Percentiles rank a stretch among this genome's conserved stretches.
Evolutionary conservation across 2,797 vertebrate species (phyloP).

Genomic region (Chiroxiphia lanceolata): DNA sequence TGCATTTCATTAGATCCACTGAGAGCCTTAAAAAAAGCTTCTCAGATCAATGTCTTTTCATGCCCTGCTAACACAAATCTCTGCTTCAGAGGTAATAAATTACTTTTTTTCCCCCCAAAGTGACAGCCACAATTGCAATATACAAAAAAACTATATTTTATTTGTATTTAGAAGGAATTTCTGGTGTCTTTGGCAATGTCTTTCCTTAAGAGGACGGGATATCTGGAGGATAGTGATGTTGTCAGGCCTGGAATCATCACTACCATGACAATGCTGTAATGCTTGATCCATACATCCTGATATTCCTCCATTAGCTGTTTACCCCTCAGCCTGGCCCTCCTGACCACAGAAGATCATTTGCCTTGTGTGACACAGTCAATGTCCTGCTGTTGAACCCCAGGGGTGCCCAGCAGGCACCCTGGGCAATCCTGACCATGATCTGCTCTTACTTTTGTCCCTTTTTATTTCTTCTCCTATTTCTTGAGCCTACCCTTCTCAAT

Average conservation of each 20-base stretch:
- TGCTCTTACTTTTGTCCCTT: background rate
- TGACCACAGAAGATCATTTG: background rate
- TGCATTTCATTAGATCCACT: background rate
- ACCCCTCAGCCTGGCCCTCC: background rate
- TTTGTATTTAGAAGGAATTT: background rate
- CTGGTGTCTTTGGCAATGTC: background rate
- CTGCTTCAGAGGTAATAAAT: background rate
- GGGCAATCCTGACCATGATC: background rate
- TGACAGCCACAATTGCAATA: background rate
- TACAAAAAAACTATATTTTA: background rate
- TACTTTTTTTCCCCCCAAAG: accelerated
- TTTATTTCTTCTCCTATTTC: background rate
- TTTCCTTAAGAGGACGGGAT: background rate
- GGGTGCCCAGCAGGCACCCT: background rate
- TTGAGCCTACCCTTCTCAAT: background rate
- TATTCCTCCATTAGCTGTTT: background rate
- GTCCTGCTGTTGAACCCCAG: background rate
- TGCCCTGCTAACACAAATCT: background rate
- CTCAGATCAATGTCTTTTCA: background rate
- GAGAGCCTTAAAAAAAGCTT: background rate
- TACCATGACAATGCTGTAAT: background rate
- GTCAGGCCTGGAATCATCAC: background rate
- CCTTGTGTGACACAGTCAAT: background rate
- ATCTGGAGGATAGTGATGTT: background rate
- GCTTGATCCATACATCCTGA: background rate